Base-by-base conservation (phyloP, 23 tunicate genomes). In the Ciona savignyi region DNA sequence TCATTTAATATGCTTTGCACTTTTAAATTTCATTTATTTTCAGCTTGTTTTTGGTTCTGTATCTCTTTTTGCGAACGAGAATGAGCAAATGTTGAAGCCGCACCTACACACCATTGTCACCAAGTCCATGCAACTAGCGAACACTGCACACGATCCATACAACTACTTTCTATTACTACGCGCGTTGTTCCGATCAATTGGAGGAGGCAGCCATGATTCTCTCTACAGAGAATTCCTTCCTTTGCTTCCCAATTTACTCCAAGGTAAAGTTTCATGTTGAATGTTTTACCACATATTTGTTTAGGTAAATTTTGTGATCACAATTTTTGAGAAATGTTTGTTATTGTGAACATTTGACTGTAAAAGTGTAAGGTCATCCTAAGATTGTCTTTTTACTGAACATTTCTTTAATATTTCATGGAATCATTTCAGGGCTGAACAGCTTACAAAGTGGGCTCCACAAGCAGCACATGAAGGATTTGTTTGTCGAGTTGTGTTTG, bases 51-150 rank as follows among this genome's bases (percentile, higher is more conserved):
- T 95, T 66, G 99, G 99, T 19, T 83, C 96, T 49, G 99, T 95
- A 34, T 88, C 95, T 1, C 70, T 88, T 32, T 95, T 95, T 32
- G 96, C 92, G 24, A 85, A 81, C 75, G 92, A 88, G 71, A 95
- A 95, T 42, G 99, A 95, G 77, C 96, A 95, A 74, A 95, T 95
- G 99, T 60, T 95, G 84, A 85, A 90, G 64, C 99, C 99, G 1
- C 99, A 95, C 70, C 82, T 95, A 33, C 87, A 88, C 78, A 81
- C 96, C 24, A 95, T 95, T 34, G 99, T 95, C 65, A 95, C 90
- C 28, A 72, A 88, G 32, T 85, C 99, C 32, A 79, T 95, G 96
- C 34, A 73, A 20, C 85, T 88, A 49, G 93, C 99, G 0, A 83
- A 84, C 70, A 84, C 86, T 24, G 99, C 99, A 2, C 87, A 82